Evolutionary conservation across 2,113 vertebrate species (phyloP).

Genomic region (Tiliqua scincoides): DNA sequence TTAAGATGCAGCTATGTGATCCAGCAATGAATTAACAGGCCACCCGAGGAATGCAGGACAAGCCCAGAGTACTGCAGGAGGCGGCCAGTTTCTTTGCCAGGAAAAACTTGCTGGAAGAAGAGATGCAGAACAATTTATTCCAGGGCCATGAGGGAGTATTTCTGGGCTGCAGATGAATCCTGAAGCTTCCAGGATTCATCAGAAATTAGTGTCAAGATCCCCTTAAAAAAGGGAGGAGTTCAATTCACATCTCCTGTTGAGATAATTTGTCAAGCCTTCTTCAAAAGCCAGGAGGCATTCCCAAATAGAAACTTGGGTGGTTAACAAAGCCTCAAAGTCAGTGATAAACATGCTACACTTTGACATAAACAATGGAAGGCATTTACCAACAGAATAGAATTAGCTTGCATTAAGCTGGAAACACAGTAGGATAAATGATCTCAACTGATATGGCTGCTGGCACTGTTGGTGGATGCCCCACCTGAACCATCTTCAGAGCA

Average conservation of each 20-base stretch:
- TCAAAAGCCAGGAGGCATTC: not conserved
- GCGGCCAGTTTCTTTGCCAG: not conserved
- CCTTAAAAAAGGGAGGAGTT: not conserved
- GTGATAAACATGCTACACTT: not conserved
- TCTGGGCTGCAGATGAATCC: not conserved
- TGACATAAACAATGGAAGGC: not conserved
- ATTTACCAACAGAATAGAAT: not conserved
- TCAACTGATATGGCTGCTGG: not conserved
- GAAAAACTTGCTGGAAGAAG: not conserved
- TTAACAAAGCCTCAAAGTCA: not conserved
- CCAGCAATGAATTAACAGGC: not conserved
- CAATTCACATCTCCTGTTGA: not conserved
- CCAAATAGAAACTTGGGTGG: not conserved
- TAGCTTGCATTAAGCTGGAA: not conserved
- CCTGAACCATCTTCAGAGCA: not conserved
- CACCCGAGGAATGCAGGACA: not conserved
- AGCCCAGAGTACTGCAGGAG: not conserved
- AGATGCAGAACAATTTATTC: not conserved
- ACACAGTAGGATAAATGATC: too few relatives aligned
- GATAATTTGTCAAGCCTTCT: not conserved
- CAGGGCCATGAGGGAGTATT: not conserved
- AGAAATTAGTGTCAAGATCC: conserved; percentile 1
- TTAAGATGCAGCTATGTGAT: not conserved
- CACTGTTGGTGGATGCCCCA: not conserved
- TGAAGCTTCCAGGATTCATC: not conserved